Evolutionary conservation across 2,888 invertebrate genomes (phyloP).

Genomic region (Aphodius sticticus): DNA sequence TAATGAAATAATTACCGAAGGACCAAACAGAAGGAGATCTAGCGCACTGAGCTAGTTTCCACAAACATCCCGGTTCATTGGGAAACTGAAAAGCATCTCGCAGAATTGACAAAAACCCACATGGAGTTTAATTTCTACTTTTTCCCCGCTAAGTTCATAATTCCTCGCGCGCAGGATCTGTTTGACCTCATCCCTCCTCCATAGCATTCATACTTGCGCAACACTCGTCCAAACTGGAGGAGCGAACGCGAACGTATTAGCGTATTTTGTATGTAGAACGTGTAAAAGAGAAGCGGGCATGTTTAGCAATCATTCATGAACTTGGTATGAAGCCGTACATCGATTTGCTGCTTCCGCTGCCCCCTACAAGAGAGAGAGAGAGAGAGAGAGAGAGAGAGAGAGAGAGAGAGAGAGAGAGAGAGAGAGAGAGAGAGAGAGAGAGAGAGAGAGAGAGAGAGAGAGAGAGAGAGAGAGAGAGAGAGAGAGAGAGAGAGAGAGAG

Average conservation of each 20-base stretch:
- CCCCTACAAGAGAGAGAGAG: not conserved
- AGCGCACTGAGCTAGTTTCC: slow-evolving; percentile 18
- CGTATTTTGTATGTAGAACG: slow-evolving; percentile 22
- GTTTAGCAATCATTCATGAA: slow-evolving; percentile 27
- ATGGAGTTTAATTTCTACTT: slow-evolving; percentile 19
- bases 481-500: not conserved
- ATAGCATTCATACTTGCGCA: too few species aligned
- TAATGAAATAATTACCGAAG: slow-evolving; percentile 17
- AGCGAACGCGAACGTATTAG: not conserved
- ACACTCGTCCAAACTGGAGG: not conserved
- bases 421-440: not conserved
- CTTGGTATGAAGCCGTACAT: slow-evolving; percentile 22
- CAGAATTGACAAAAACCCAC: slow-evolving; percentile 16
- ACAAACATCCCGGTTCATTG: slow-evolving; percentile 7
- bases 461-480: not conserved
- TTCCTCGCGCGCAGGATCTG: not conserved
- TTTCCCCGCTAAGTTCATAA: not conserved
- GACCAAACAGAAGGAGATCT: not conserved
- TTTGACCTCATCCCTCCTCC: too few species aligned
- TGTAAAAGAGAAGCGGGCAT: slow-evolving; percentile 26
- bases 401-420: not conserved
- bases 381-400: not conserved
- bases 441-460: not conserved
- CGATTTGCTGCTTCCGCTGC: slow-evolving; percentile 13
- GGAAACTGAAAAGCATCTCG: slow-evolving; percentile 12